Evolutionary conservation across 2,888 invertebrate genomes (phyloP).

Genomic region (Oxyteleia sp.): DNA sequence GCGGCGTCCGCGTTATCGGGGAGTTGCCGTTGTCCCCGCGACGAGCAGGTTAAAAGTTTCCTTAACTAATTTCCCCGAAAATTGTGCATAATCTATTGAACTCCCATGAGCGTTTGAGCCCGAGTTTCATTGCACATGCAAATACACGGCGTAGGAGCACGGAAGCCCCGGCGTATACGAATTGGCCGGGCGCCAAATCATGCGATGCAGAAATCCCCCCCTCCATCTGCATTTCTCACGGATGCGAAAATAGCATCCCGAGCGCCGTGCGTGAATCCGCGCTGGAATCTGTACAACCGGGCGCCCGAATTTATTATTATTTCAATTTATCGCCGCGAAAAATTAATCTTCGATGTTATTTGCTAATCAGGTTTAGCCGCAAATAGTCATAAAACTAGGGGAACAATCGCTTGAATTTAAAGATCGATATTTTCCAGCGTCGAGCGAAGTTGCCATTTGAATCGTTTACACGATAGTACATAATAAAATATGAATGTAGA

Average conservation of each 20-base stretch:
- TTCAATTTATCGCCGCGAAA: conserved; percentile 62
- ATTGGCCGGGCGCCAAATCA: conserved; percentile 83
- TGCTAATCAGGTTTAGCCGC: not conserved
- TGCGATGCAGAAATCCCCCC: conserved; percentile 78
- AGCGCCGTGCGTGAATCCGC: conserved; percentile 54
- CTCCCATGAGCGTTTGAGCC: conserved; percentile 66
- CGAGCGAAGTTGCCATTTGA: conserved; percentile 32
- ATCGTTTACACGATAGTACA: conserved; percentile 56
- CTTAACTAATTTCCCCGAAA: conserved; percentile 69
- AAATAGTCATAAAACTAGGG: conserved; percentile 6
- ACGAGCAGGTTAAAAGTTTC: conserved; percentile 62
- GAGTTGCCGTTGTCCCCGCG: conserved; percentile 40
- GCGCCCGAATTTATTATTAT: conserved; percentile 68
- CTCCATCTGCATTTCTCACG: conserved; percentile 84
- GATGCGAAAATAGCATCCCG: conserved; percentile 82
- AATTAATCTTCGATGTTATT: too few relatives aligned
- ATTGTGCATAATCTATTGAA: conserved; percentile 73
- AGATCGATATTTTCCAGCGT: conserved; percentile 55
- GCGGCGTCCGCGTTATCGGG: not conserved
- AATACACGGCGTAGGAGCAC: conserved; percentile 52
- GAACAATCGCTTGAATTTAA: conserved; percentile 44
- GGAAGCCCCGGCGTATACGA: conserved; percentile 61
- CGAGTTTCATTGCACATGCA: conserved; percentile 69
- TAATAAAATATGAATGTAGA: conserved; percentile 61
- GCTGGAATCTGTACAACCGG: conserved; percentile 67